phyloP scores from a whole-genome alignment of 2,888 invertebrate species.

The Drosophila niveifrons region DNA sequence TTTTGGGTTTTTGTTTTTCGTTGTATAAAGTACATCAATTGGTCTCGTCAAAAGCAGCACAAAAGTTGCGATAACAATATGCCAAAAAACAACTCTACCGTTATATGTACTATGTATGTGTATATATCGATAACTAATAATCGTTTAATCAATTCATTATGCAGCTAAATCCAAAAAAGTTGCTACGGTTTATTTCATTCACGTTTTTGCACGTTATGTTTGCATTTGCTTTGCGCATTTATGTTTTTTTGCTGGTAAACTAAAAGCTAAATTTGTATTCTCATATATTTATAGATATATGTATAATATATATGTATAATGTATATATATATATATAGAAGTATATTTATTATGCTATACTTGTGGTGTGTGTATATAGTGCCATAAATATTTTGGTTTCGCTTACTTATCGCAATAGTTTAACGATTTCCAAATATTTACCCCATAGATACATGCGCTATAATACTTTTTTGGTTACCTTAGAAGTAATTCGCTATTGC shows the following conservation, averaged over 20 bases:
- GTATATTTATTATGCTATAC: constrained; percentile 45
- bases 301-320: constrained; percentile 34
- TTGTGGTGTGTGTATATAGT: constrained; percentile 58
- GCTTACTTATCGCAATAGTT: constrained; percentile 76
- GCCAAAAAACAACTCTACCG: constrained; percentile 75
- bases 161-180: constrained; percentile 78
- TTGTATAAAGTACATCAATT: constrained; percentile 82
- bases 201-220: constrained; percentile 17
- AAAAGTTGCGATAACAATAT: constrained; percentile 79
- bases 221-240: constrained; percentile 20
- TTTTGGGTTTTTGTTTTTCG: constrained; percentile 48
- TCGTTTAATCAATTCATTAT: constrained; percentile 72
- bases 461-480: constrained; percentile 77
- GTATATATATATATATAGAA: constrained; percentile 33
- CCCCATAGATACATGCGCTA: constrained; percentile 66
- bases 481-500: constrained; percentile 65
- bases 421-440: constrained; percentile 79
- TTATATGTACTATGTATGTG: constrained; percentile 47
- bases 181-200: constrained; percentile 64
- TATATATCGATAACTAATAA: constrained; percentile 74
- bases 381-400: constrained; percentile 68
- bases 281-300: constrained; percentile 46
- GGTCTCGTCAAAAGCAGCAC: constrained; percentile 81
- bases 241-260: constrained; percentile 43
- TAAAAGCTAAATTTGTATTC: constrained; percentile 58